phyloP scores from a whole-genome alignment of 2,888 invertebrate genomes.

The Cephalotes varians region DNA sequence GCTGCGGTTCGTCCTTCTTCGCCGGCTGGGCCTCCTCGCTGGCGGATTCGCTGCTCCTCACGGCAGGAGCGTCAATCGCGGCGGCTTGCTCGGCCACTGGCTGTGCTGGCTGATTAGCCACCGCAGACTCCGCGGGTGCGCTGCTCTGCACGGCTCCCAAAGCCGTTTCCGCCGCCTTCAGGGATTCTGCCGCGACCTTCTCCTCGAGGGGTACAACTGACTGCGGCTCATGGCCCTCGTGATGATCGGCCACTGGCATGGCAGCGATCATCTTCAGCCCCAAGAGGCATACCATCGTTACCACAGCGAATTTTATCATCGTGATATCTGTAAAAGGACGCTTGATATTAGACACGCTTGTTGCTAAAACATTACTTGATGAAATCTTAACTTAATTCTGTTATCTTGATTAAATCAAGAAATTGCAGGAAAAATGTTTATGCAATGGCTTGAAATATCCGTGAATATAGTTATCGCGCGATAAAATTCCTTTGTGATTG shows the following conservation, averaged over 20 bases:
- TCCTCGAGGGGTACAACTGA: constrained; percentile 77
- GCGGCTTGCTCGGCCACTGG: constrained; percentile 29
- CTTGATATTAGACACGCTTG: background rate
- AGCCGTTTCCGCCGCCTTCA: constrained; percentile 71
- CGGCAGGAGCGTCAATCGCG: constrained; percentile 37
- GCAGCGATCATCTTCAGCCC: constrained; percentile 87
- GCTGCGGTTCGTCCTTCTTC: constrained; percentile 58
- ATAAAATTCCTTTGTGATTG: background rate
- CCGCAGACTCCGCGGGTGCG: constrained; percentile 67
- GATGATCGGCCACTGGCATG: constrained; percentile 88
- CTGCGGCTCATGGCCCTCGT: constrained; percentile 61
- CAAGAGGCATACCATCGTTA: constrained; percentile 87
- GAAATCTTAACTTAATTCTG: background rate
- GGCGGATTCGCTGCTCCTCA: constrained; percentile 61
- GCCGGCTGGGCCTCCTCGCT: constrained; percentile 58
- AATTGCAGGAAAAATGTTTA: background rate
- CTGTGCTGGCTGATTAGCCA: background rate
- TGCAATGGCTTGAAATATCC: background rate
- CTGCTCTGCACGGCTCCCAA: constrained; percentile 59
- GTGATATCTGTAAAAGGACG: constrained; percentile 62
- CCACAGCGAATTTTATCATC: constrained; percentile 87
- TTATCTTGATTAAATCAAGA: background rate
- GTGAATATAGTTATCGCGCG: background rate
- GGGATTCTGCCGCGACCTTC: constrained; percentile 65
- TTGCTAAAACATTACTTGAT: background rate